A percentile compares a stretch with the other conserved stretches of the same genome.
Conservation (phyloP, 2,888 invertebrate genomes). For the Chrysina gloriosa region DNA sequence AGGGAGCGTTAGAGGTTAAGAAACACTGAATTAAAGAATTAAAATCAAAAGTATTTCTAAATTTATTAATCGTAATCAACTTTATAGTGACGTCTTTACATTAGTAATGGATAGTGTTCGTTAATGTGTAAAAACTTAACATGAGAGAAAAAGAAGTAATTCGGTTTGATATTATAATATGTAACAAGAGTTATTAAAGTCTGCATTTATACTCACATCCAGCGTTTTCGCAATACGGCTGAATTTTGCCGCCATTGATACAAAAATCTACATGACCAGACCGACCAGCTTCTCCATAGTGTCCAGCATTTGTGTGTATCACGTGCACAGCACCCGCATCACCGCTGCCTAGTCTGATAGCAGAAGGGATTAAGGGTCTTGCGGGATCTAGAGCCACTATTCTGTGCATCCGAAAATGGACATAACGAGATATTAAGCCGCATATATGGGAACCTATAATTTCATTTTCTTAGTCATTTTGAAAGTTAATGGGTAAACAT, state of each 20-base stretch:
- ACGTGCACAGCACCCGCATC: constrained; percentile 83
- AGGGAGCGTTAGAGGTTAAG: no score
- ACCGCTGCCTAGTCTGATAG: constrained; percentile 75
- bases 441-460: constrained; percentile 77
- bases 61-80: no score
- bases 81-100: no score
- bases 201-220: constrained; percentile 68
- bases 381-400: constrained; percentile 83
- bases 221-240: constrained; percentile 80
- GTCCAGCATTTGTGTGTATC: constrained; percentile 83
- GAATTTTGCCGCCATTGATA: constrained; percentile 80
- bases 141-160: no score
- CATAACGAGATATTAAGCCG: constrained; percentile 78
- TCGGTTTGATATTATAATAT: background rate
- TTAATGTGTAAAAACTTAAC: no score
- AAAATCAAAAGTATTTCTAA: no score
- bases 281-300: constrained; percentile 79
- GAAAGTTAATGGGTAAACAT: background rate
- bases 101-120: no score
- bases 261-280: constrained; percentile 85
- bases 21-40: no score
- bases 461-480: background rate
- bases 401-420: constrained; percentile 78
- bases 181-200: background rate
- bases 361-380: constrained; percentile 75